Percentiles rank a stretch among this genome's conserved stretches.
phyloP scores from a whole-genome alignment of 2,113 vertebrate genomes.

The Eulemur macaco region DNA sequence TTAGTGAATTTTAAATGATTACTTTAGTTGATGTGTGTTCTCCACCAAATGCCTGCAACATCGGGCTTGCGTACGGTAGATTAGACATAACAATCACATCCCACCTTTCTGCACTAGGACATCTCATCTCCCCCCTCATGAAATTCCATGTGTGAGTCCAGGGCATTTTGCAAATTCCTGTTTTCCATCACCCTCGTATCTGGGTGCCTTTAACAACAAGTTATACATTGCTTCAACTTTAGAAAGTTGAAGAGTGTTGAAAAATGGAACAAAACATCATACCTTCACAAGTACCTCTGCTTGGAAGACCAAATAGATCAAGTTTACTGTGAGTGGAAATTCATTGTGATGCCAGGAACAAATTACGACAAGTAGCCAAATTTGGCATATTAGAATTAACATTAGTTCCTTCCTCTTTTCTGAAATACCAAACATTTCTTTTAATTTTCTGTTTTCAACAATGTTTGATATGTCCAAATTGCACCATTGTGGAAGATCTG shows the following conservation, averaged over 20 bases:
- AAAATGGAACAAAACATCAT: not conserved
- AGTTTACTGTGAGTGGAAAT: not conserved
- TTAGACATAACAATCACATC: rapidly evolving
- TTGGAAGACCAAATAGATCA: not conserved
- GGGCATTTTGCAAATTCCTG: not conserved
- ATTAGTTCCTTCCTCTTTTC: not conserved
- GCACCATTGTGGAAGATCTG: not conserved
- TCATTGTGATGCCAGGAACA: not conserved
- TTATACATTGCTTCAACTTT: not conserved
- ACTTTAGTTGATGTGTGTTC: not conserved
- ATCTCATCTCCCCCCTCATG: too few species aligned
- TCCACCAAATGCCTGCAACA: not conserved
- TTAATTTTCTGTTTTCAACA: not conserved
- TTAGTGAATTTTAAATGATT: not conserved
- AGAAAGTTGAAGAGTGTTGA: not conserved
- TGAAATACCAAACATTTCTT: not conserved
- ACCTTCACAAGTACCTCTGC: not conserved
- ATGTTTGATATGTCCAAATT: not conserved
- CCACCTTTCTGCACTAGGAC: not conserved
- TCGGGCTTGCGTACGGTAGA: rapidly evolving
- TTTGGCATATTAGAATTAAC: not conserved
- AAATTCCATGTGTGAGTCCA: not conserved
- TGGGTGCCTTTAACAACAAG: not conserved
- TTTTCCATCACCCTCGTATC: not conserved
- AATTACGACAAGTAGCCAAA: not conserved